phyloP scores from a whole-genome alignment of 2,797 vertebrate genomes.

The Cephalopachus bancanus region DNA sequence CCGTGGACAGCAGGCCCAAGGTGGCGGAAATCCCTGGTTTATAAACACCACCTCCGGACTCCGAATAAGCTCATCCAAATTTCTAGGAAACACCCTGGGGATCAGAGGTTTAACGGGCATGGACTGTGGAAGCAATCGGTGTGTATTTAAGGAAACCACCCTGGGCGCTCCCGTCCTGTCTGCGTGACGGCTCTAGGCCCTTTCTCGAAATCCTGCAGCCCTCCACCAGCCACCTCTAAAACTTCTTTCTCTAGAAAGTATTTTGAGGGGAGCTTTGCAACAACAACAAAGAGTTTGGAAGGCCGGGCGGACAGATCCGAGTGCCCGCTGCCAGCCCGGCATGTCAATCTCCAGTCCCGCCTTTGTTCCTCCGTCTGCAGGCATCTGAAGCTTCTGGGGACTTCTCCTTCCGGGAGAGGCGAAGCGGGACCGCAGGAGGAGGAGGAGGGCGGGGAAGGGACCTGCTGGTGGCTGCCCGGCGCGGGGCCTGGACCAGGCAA shows the following conservation, averaged over 20 bases:
- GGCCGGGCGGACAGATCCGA: background rate
- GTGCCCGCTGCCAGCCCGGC: slow-evolving; percentile 7
- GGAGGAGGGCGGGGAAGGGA: background rate
- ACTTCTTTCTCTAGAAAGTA: slow-evolving; percentile 38
- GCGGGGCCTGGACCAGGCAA: background rate
- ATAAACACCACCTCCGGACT: background rate
- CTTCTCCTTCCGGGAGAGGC: slow-evolving; percentile 59
- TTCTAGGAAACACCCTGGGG: background rate
- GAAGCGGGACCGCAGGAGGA: slow-evolving; percentile 34
- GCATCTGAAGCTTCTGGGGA: slow-evolving; percentile 70
- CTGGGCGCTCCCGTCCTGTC: background rate
- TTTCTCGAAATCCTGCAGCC: slow-evolving; percentile 2
- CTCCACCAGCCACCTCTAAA: background rate
- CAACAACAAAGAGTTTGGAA: background rate
- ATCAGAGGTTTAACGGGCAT: background rate
- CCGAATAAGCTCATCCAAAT: background rate
- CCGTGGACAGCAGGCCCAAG: background rate
- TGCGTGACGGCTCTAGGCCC: background rate
- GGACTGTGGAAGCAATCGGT: background rate
- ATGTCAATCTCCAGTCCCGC: slow-evolving; percentile 2
- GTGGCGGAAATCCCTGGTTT: background rate
- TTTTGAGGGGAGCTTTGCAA: background rate
- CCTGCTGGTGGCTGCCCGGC: background rate
- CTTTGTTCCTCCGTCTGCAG: slow-evolving; percentile 76
- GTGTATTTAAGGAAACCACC: slow-evolving; percentile 40